Base-by-base conservation (phyloP, 37 sponge, comb jelly and placozoan genomes). In the Axinella damicornis region DNA sequence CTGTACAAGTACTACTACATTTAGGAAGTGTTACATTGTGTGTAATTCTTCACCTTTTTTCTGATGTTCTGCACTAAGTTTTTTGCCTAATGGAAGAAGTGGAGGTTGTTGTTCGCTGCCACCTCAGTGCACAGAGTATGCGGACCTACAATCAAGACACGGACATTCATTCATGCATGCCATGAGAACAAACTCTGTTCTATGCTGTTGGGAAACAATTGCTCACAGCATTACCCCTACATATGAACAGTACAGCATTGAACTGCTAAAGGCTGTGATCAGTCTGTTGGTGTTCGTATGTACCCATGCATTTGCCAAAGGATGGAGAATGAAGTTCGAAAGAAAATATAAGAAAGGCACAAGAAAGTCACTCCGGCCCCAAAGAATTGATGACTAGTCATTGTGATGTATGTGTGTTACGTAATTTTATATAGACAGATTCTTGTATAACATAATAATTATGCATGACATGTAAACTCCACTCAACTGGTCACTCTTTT, bases 261-360 rank as follows among this genome's bases (percentile, higher is more conserved):
- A 81, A 25, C 60, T 81, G 57, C 31, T 81, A 62, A 12, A 58
- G n/a, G 53, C 13, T 21, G 62, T 83, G 37, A 37, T 40, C 16
- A 40, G 62, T 21, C 72, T 83, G 28, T 83, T 73, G 83, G 39
- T 64, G 22, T 61, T 64, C 11, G 41, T 83, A 14, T 41, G 74
- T 65, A 55, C 20, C 9, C 73, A 71, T 71, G 39, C 73, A n/a
- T 79, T 79, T 65, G 67, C 80, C 18, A 79, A 79, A 65, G 80
- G 33, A 31, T 79, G 67, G 69, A 11, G 38, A 40, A 12, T 18
- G 39, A n/a, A n/a, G n/a, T n/a, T n/a, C n/a, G n/a, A n/a, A n/a
- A n/a, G n/a, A n/a, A n/a, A n/a, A n/a, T n/a, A n/a, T n/a, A n/a
- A n/a, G n/a, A n/a, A n/a, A n/a, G n/a, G n/a, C n/a, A n/a, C n/a